Evolutionary conservation across 2,797 vertebrate species (phyloP), one percentile per base, ranked within the genome.

Genomic region (Lacerta viridis): DNA sequence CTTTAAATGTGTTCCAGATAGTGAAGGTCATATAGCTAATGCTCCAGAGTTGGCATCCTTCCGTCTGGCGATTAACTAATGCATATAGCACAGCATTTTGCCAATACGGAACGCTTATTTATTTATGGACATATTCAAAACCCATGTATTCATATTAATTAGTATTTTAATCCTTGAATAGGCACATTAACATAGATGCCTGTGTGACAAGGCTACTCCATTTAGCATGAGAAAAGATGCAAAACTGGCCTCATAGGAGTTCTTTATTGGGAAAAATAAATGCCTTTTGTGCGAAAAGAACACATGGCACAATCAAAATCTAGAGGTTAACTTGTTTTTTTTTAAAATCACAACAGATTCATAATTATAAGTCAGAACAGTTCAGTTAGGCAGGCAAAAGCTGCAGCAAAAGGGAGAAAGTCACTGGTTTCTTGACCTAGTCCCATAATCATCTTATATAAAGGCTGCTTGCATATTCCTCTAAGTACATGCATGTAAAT

Each of bases 1-100:
- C 91, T 94, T 95, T 75, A 93, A 95, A 95, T 90, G 85, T 89
- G 85, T 94, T 90, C 83, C 89, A 87, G 94, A 92, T 94, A 93
- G 84, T 78, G 17, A 81, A 68, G 79, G 90, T 93, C 91, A 91
- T 80, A 75, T 84, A 59, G 88, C 90, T 86, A 88, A 90, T 86
- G 85, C 75, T 46, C n/a, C 85, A 79, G 75, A 72, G 55, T 69
- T 92, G 92, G 80, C 89, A 90, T 92, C 79, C 86, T 84, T 2
- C 9, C 3, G 79, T 79, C 83, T 92, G 59, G 69, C 0, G n/a
- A 50, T 91, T 61, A 74, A 94, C 55, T 82, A 76, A 68, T 39
- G 89, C 46, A 9, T 86, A 69, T 89, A 68, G 86, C 90, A 23
- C 0, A 0, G 23, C 15, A 1, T 46, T 86, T 9, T 84, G 41